Conservation (phyloP, 2,888 invertebrate species). For the Volucella zonaria region DNA sequence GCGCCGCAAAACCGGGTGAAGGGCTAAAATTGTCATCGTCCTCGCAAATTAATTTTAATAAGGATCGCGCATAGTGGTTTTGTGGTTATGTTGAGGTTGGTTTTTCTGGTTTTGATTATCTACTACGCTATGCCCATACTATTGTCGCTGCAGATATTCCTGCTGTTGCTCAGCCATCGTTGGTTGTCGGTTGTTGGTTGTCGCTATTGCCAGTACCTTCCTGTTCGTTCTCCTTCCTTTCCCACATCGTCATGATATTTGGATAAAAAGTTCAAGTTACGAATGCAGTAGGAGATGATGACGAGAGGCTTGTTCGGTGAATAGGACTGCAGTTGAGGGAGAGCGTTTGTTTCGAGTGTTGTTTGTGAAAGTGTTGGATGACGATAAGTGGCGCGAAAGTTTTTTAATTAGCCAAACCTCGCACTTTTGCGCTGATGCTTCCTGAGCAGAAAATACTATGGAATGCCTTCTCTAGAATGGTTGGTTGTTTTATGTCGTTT, state of each 20-base stretch:
- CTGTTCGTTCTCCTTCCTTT: too few relatives aligned
- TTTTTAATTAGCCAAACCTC: conserved; percentile 73
- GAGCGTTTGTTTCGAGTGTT: conserved; percentile 66
- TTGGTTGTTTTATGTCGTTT: conserved; percentile 50
- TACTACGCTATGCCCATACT: conserved; percentile 10
- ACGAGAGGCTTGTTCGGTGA: background rate
- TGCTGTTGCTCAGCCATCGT: conserved; percentile 17
- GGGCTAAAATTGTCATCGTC: conserved; percentile 71
- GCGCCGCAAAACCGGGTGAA: conserved; percentile 58
- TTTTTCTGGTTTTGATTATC: conserved; percentile 70
- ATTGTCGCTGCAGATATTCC: background rate
- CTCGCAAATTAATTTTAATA: conserved; percentile 74
- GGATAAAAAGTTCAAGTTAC: conserved; percentile 10
- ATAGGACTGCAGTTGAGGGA: conserved; percentile 27
- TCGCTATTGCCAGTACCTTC: too few relatives aligned
- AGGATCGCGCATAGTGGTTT: conserved; percentile 67
- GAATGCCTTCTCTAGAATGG: conserved; percentile 1
- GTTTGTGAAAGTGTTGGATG: conserved; percentile 67
- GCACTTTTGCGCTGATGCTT: conserved; percentile 59
- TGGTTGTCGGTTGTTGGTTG: background rate
- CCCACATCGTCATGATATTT: background rate
- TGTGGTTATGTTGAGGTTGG: conserved; percentile 63
- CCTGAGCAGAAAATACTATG: background rate
- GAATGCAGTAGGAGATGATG: background rate
- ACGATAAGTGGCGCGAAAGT: conserved; percentile 69